These are phyloP conservation scores for Seira ritae DNA, from an alignment of 2,888 invertebrate species.

Conservation along the genomic window DNA sequence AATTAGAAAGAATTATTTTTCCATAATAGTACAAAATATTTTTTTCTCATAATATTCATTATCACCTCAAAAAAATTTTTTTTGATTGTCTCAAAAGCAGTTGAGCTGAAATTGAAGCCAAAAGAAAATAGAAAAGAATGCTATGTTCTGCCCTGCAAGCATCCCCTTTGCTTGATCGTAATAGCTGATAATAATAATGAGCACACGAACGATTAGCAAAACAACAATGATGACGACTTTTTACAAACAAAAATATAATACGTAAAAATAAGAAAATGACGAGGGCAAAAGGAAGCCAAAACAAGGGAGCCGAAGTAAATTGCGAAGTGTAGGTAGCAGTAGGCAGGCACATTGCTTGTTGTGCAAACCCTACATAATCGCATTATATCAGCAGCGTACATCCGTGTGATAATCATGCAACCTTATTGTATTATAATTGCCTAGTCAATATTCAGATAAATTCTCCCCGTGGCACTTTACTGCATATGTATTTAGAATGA, in stretches of 20 bases:
- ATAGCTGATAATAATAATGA: slow-evolving; percentile 29
- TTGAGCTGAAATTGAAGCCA: neutral
- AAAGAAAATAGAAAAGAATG: neutral
- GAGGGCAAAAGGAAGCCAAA: slow-evolving; percentile 21
- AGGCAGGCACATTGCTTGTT: no score
- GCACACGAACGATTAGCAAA: slow-evolving; percentile 34
- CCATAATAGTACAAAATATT: neutral
- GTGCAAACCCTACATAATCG: slow-evolving; percentile 1
- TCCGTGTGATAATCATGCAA: slow-evolving; percentile 1
- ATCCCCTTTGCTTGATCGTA: slow-evolving; percentile 10
- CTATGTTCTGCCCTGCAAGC: neutral
- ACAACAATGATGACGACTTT: slow-evolving; percentile 18
- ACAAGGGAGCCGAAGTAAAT: slow-evolving; percentile 21
- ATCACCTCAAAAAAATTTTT: slow-evolving; percentile 8
- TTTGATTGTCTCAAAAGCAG: neutral
- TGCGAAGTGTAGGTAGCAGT: neutral
- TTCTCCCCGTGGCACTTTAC: neutral
- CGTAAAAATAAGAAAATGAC: slow-evolving; percentile 1
- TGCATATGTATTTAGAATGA: slow-evolving; percentile 1
- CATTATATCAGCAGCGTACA: slow-evolving; percentile 7
- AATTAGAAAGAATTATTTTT: neutral
- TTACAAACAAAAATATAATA: slow-evolving; percentile 1
- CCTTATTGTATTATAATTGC: slow-evolving; percentile 9
- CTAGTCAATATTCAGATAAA: neutral
- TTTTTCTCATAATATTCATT: slow-evolving; percentile 15